phyloP scores from a whole-genome alignment of 2,113 vertebrate species.

The Atherinomorus stipes region DNA sequence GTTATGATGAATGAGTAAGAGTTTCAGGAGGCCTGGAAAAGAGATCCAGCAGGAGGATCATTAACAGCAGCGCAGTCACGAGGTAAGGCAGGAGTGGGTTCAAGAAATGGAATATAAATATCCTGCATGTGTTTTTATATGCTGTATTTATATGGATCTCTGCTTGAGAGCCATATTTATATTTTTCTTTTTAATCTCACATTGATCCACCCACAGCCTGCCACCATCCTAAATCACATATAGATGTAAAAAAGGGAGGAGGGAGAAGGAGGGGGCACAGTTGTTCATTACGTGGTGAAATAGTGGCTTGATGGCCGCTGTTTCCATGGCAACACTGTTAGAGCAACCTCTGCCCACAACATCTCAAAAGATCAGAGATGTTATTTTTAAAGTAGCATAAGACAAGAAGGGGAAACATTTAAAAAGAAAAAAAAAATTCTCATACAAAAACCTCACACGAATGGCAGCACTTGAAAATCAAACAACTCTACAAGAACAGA shows the following conservation, averaged over 20 bases:
- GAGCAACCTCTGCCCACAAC: constrained; percentile 71
- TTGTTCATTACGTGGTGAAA: constrained; percentile 69
- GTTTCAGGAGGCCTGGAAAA: constrained; percentile 23
- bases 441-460: neutral
- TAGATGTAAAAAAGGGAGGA: constrained; percentile 14
- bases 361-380: constrained; percentile 76
- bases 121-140: neutral
- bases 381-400: constrained; percentile 67
- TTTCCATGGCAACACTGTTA: constrained; percentile 82
- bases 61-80: constrained; percentile 29
- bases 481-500: neutral
- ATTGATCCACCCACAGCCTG: constrained; percentile 54
- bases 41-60: constrained; percentile 37
- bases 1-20: constrained; percentile 41
- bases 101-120: constrained; percentile 15
- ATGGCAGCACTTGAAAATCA: neutral
- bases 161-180: constrained; percentile 19
- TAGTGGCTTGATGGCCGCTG: constrained; percentile 75
- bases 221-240: constrained; percentile 47
- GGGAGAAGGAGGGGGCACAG: neutral
- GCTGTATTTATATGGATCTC: constrained; percentile 10
- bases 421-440: constrained; percentile 6
- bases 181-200: constrained; percentile 16
- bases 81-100: constrained; percentile 17
- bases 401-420: constrained; percentile 32